Evolutionary conservation across 1,140 invertebrate species (phyloP).

Genomic region (Telenomus remus): DNA sequence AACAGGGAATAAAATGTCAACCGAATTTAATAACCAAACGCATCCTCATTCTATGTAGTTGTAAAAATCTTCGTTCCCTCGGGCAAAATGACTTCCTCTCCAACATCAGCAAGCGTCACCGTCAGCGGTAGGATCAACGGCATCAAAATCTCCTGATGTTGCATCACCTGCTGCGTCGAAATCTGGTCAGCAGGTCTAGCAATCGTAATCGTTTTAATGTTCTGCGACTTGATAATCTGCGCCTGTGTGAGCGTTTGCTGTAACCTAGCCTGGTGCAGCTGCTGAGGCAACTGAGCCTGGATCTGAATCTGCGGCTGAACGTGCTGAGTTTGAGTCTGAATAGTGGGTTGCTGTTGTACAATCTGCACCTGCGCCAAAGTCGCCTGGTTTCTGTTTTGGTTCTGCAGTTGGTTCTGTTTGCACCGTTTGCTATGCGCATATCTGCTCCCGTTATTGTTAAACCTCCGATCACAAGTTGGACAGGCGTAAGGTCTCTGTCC

Average conservation of each 20-base stretch:
- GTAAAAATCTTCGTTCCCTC: slow-evolving; percentile 74
- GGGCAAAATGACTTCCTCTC: slow-evolving; percentile 72
- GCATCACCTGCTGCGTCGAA: slow-evolving; percentile 65
- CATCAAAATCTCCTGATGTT: slow-evolving; percentile 73
- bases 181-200: slow-evolving; percentile 61
- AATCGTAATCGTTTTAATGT: slow-evolving; percentile 73
- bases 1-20: background rate
- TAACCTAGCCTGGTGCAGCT: slow-evolving; percentile 20
- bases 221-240: slow-evolving; percentile 68
- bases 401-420: slow-evolving; percentile 69
- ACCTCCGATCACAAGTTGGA: slow-evolving; percentile 72
- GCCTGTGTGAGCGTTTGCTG: slow-evolving; percentile 34
- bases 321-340: slow-evolving; percentile 27
- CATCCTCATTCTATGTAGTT: slow-evolving; percentile 45
- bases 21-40: background rate
- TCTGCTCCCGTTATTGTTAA: slow-evolving; percentile 73
- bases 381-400: slow-evolving; percentile 39
- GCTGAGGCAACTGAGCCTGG: background rate
- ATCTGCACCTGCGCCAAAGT: slow-evolving; percentile 35
- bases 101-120: slow-evolving; percentile 70
- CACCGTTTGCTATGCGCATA: slow-evolving; percentile 74
- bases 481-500: slow-evolving; percentile 77
- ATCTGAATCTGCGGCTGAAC: slow-evolving; percentile 1
- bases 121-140: slow-evolving; percentile 72
- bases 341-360: slow-evolving; percentile 7